These are phyloP conservation scores for Dryobates pubescens DNA, from an alignment of 2,797 vertebrate species.

Conservation along the genomic window DNA sequence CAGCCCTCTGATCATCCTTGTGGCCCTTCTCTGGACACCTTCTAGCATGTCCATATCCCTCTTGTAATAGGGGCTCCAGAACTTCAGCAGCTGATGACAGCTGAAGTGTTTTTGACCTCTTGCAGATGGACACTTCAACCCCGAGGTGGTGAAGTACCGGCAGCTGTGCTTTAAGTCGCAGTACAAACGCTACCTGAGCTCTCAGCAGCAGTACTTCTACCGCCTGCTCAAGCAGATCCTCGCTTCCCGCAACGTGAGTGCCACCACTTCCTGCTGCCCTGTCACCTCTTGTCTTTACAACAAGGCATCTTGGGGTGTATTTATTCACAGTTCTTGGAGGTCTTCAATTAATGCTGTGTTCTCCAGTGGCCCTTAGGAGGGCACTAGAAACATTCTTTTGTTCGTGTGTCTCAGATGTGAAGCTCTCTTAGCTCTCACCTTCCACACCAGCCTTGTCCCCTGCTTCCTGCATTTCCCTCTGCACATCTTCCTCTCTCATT, in stretches of 20 bases:
- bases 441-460: not conserved
- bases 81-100: not conserved
- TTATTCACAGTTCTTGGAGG: not conserved
- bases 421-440: not conserved
- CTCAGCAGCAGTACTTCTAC: conserved; percentile 96
- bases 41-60: too few species aligned
- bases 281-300: not conserved
- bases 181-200: conserved; percentile 88
- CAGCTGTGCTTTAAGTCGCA: conserved; percentile 94
- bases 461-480: not conserved
- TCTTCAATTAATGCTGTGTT: not conserved
- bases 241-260: conserved; percentile 90
- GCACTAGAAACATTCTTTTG: rapidly evolving
- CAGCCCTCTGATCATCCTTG: too few species aligned
- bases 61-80: too few species aligned
- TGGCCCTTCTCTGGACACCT: too few species aligned
- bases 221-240: conserved; percentile 94
- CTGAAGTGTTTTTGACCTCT: not conserved
- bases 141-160: conserved; percentile 96
- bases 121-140: conserved; percentile 95
- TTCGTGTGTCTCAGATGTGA: not conserved
- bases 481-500: not conserved
- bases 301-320: not conserved
- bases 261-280: not conserved
- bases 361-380: not conserved